Percentiles rank a stretch among this genome's conserved stretches.
phyloP scores from a whole-genome alignment of 1,140 invertebrate genomes.

The Cecropterus lyciades region DNA sequence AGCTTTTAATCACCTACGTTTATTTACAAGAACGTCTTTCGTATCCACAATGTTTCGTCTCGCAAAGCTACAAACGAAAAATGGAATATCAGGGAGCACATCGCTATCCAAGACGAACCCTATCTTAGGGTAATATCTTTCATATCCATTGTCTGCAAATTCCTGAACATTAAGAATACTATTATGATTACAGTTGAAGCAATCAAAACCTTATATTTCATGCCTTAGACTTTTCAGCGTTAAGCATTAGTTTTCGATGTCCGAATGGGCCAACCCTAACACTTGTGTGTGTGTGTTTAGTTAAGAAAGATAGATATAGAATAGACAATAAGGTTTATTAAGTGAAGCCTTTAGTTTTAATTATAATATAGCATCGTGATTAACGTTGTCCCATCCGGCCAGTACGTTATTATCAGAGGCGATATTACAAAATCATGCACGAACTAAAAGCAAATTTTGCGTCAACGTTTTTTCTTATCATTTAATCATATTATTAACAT shows the following conservation, averaged over 20 bases:
- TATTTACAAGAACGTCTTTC: slow-evolving; percentile 69
- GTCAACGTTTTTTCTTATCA: neutral
- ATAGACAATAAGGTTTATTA: no score
- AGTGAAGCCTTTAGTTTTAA: neutral
- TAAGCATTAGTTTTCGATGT: slow-evolving; percentile 65
- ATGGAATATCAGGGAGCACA: slow-evolving; percentile 60
- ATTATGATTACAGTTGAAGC: slow-evolving; percentile 63
- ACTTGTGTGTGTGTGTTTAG: neutral
- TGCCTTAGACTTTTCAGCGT: slow-evolving; percentile 63
- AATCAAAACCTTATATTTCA: slow-evolving; percentile 50
- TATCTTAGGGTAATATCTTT: slow-evolving; percentile 85
- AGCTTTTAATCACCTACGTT: slow-evolving; percentile 76
- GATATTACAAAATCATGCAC: slow-evolving; percentile 50
- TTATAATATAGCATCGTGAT: slow-evolving; percentile 4
- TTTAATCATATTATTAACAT: slow-evolving; percentile 3
- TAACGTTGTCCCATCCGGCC: slow-evolving; percentile 44
- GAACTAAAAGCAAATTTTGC: slow-evolving; percentile 48
- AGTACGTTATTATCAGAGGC: slow-evolving; percentile 31
- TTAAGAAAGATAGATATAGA: neutral
- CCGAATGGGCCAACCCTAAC: slow-evolving; percentile 53
- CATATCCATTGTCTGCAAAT: slow-evolving; percentile 62
- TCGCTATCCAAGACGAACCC: slow-evolving; percentile 84
- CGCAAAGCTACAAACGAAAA: slow-evolving; percentile 80
- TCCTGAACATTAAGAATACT: slow-evolving; percentile 72
- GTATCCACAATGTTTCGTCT: slow-evolving; percentile 48